Conservation (phyloP, 1,140 invertebrate genomes). For the Latrodectus geometricus region DNA sequence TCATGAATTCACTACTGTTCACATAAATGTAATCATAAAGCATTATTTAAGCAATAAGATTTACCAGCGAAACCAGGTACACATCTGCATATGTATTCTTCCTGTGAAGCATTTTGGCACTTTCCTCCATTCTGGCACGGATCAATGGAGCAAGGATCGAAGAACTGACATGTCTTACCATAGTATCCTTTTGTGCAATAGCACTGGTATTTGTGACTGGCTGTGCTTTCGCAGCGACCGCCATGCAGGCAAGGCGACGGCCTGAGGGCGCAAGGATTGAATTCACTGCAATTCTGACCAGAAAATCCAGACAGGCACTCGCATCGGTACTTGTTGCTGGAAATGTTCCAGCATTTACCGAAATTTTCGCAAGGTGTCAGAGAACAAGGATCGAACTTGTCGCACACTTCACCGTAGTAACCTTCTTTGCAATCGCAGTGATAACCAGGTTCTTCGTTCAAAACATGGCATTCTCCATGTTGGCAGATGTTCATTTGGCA, state of each 20-base stretch:
- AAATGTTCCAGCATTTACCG: slow-evolving; percentile 65
- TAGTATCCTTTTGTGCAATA: slow-evolving; percentile 72
- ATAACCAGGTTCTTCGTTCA: slow-evolving; percentile 63
- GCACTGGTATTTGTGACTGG: slow-evolving; percentile 81
- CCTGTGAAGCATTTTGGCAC: slow-evolving; percentile 80
- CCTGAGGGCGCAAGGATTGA: slow-evolving; percentile 75
- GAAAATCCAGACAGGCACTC: slow-evolving; percentile 81
- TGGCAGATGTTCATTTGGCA: slow-evolving; percentile 61
- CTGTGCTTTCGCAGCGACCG: slow-evolving; percentile 82
- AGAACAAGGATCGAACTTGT: slow-evolving; percentile 81
- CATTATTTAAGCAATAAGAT: neutral
- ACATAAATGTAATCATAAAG: too few species aligned
- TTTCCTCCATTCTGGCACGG: slow-evolving; percentile 91
- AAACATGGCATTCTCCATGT: slow-evolving; percentile 56
- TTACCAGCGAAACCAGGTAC: slow-evolving; percentile 78
- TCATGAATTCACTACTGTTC: too few species aligned
- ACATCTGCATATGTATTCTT: slow-evolving; percentile 84
- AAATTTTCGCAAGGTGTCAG: slow-evolving; percentile 88
- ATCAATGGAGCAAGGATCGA: slow-evolving; percentile 93
- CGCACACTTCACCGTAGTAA: slow-evolving; percentile 57
- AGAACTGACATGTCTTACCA: slow-evolving; percentile 79
- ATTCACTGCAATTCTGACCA: slow-evolving; percentile 83
- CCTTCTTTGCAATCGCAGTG: slow-evolving; percentile 63
- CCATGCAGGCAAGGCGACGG: slow-evolving; percentile 77
- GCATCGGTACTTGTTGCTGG: slow-evolving; percentile 61